A percentile compares a stretch with the other conserved stretches of the same genome.
Evolutionary conservation across 2,888 invertebrate species (phyloP).

Genomic region (Corbicula japonica): DNA sequence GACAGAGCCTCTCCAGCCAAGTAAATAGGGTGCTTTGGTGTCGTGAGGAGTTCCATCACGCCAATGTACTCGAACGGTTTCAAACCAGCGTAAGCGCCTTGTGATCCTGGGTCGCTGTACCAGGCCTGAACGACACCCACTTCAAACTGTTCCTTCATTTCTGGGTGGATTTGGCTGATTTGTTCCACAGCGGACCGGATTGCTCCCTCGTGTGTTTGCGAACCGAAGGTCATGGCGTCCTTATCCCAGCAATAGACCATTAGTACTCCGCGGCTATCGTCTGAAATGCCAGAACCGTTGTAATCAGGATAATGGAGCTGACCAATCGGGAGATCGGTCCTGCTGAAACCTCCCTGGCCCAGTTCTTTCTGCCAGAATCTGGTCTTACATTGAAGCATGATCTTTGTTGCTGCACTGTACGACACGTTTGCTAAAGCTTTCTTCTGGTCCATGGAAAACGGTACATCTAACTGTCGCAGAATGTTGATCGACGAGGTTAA

Average conservation of each 20-base stretch:
- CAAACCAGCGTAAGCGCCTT: slow-evolving; percentile 46
- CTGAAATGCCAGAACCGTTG: neutral
- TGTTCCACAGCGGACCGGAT: slow-evolving; percentile 51
- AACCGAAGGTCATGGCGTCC: slow-evolving; percentile 50
- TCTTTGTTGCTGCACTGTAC: slow-evolving; percentile 52
- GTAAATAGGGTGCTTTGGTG: slow-evolving; percentile 41
- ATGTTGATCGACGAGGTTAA: slow-evolving; percentile 52
- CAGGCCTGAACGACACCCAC: no score
- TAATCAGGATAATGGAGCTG: slow-evolving; percentile 33
- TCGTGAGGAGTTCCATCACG: slow-evolving; percentile 28
- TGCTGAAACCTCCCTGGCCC: slow-evolving; percentile 53
- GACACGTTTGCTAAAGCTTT: slow-evolving; percentile 38
- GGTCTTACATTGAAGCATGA: slow-evolving; percentile 53
- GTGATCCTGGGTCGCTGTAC: slow-evolving; percentile 51
- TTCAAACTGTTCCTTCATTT: slow-evolving; percentile 56
- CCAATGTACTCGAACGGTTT: slow-evolving; percentile 52
- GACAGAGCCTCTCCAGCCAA: slow-evolving; percentile 62
- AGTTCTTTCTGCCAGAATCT: slow-evolving; percentile 60
- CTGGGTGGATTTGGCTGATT: slow-evolving; percentile 55
- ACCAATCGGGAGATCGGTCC: slow-evolving; percentile 17
- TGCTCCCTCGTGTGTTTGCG: slow-evolving; percentile 44
- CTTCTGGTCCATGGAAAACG: neutral
- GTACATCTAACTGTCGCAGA: slow-evolving; percentile 53
- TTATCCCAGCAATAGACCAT: slow-evolving; percentile 54
- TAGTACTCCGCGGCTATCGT: slow-evolving; percentile 44